Evolutionary conservation across 1,140 invertebrate genomes (phyloP), one percentile per base, ranked within the genome.

Genomic region (Holotrichia oblita): DNA sequence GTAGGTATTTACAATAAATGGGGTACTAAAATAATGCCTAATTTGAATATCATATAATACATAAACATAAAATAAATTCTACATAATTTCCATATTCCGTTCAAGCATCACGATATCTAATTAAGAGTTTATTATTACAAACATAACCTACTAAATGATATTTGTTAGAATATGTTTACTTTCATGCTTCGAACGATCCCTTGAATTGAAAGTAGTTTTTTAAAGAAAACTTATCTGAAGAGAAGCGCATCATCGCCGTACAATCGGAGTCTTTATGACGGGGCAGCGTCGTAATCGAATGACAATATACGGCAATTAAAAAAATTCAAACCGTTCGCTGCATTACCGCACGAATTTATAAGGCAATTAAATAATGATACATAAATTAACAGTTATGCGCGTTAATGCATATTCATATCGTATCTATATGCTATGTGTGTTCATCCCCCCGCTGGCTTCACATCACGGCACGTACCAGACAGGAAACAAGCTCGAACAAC

Each of bases 381-480:
- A 74, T 74, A 74, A 74, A 74, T 74, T 74, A 74, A 74, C 73
- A 74, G 73, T 74, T 74, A 74, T 74, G 73, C 40, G n/a, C n/a
- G 40, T 74, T 74, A 74, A 74, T 74, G 73, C 27, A 74, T 74
- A 74, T 74, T 74, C 73, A 74, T 74, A 74, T 34, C 61, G 8
- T 69, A 69, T 12, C 4, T 14, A 14, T 6, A 55, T 55, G 48
- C 12, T 69, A 69, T 22, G 12, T 6, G 12, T 17, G n/a, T 55
- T 14, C 61, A 69, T 69, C 61, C 61, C 61, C 61, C 61, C 22
- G 61, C 61, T 69, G 61, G 48, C 27, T 69, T 69, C 61, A 69
- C 22, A 48, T 22, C 61, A 20, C 2, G 27, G 20, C 61, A 69
- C 61, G 61, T 27, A 34, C 61, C 17, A 55, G 61, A 69, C 22